These are phyloP conservation scores for Hippolais icterina DNA, from an alignment of 2,113 vertebrate genomes.

Conservation along the genomic window DNA sequence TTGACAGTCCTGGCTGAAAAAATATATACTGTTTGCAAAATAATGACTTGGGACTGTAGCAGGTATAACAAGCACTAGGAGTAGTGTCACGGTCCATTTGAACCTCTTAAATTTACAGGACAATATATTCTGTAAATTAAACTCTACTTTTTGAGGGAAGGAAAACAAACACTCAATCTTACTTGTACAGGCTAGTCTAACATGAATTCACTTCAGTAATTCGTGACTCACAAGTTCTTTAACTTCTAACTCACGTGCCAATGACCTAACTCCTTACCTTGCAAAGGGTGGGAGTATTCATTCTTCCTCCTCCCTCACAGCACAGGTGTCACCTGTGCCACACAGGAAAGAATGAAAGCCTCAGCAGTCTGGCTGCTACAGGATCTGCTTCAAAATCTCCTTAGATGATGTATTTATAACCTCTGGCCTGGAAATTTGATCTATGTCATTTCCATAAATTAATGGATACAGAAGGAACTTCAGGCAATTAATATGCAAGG, in stretches of 20 bases:
- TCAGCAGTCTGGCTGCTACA: background rate
- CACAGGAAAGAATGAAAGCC: background rate
- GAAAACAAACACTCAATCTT: background rate
- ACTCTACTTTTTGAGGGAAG: background rate
- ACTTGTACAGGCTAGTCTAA: background rate
- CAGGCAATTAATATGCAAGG: background rate
- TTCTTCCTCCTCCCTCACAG: background rate
- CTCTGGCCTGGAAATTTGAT: background rate
- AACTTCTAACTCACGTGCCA: fast-evolving
- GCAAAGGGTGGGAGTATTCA: background rate
- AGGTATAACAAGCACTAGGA: background rate
- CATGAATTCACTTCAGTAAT: background rate
- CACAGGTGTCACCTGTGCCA: fast-evolving
- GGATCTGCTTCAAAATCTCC: background rate
- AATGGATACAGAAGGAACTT: background rate
- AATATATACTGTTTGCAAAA: background rate
- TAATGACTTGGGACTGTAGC: background rate
- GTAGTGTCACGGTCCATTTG: background rate
- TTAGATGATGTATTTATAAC: background rate
- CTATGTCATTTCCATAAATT: background rate
- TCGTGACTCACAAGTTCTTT: background rate
- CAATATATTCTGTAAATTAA: background rate
- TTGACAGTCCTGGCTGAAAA: background rate
- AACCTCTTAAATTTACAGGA: background rate
- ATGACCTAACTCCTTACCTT: background rate